Evolutionary conservation across 1,140 invertebrate genomes (phyloP).

Genomic region (Mamestra configurata): DNA sequence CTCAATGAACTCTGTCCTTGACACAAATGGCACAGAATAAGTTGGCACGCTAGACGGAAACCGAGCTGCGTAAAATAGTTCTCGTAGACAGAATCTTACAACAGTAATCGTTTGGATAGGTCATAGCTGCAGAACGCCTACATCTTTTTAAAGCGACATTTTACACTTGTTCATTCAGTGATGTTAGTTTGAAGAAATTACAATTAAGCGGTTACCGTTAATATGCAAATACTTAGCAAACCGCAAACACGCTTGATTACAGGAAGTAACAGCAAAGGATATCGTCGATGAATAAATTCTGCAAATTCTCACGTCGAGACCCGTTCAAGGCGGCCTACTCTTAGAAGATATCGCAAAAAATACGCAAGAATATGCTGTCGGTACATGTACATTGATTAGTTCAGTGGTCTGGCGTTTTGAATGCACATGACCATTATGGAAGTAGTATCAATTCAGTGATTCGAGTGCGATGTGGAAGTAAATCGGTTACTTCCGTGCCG

Average conservation of each 20-base stretch:
- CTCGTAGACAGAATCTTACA: not conserved
- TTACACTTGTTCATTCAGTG: not conserved
- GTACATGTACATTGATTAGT: constrained; percentile 4
- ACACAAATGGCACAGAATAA: constrained; percentile 25
- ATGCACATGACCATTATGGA: constrained; percentile 6
- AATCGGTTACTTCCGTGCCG: constrained; percentile 32
- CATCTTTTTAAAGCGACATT: not conserved
- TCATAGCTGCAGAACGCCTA: not conserved
- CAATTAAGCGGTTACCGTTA: constrained; percentile 10
- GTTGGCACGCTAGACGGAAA: constrained; percentile 22
- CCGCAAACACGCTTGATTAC: not conserved
- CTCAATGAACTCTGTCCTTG: constrained; percentile 41
- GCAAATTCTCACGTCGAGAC: not conserved
- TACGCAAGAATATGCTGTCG: not conserved
- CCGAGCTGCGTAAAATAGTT: constrained; percentile 8
- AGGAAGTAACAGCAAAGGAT: constrained; percentile 14
- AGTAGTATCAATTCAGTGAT: not conserved
- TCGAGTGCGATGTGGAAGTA: constrained; percentile 37
- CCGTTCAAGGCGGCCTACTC: constrained; percentile 12
- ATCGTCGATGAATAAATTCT: constrained; percentile 13
- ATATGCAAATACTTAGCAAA: constrained; percentile 27
- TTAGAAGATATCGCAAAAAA: not conserved
- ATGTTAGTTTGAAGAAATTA: constrained; percentile 22
- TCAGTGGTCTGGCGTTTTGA: not conserved
- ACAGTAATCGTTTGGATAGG: not conserved